Evolutionary conservation across 1,140 invertebrate species (phyloP), one percentile per base, ranked within the genome.

Genomic region (Pseudomyrmex sp.): DNA sequence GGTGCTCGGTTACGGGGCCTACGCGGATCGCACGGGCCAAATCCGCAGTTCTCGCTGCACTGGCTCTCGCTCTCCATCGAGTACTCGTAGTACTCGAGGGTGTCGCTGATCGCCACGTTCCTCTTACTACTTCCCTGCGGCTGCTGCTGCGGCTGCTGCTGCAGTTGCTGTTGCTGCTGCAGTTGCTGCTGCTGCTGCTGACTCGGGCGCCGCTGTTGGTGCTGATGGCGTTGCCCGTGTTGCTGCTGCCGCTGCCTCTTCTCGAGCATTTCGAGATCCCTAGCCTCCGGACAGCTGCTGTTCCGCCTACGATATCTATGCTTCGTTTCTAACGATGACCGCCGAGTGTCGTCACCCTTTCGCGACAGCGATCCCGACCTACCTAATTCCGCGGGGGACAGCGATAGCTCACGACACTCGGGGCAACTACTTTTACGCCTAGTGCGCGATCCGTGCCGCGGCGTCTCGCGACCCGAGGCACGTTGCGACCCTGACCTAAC

Each of bases 31-130:
- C 91, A 94, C 93, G 93, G 92, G 93, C 93, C 94, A 94, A 94
- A 94, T 93, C 93, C 93, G 94, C 93, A 94, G 93, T 93, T 94
- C 88, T 94, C 94, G 93, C 94, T 94, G 91, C 93, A 94, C 85
- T 94, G 94, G 90, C 93, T 94, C 89, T 94, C 93, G 91, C 94
- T 94, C 86, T 94, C 94, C 93, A 94, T 94, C 90, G 93, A 94
- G 87, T 94, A 94, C 89, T 94, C 93, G 82, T 94, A 94, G 86
- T 94, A 94, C 91, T 94, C 93, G 80, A 94, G 92, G 69, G 93
- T 94, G 82, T 94, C 94, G 86, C 94, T 94, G 84, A 94, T 94
- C 26, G 93, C 94, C 70, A 94, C 94, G 88, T 94, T 94, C 90
- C 93, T 92, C 85, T 94, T 94, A 90, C 91, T 91, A 90, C 90